A percentile compares a stretch with the other conserved stretches of the same genome.
phyloP scores from a whole-genome alignment of 2,797 vertebrate species.

The Acanthurus lineatus region DNA sequence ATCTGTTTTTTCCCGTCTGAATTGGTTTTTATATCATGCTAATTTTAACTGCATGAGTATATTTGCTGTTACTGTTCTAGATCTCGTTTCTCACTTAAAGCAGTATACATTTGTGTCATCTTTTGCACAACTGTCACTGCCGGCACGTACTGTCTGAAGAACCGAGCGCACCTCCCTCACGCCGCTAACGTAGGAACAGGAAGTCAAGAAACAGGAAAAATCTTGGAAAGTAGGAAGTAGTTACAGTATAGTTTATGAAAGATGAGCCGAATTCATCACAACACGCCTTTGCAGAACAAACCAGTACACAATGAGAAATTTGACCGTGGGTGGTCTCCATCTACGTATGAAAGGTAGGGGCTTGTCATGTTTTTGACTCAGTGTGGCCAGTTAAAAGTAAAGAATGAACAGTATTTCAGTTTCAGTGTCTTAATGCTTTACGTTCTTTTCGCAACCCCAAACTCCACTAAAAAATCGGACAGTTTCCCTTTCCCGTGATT shows the following conservation, averaged over 20 bases:
- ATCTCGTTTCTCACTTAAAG: neutral
- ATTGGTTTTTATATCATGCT: neutral
- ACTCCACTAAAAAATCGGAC: neutral
- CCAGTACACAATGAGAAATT: conserved; percentile 85
- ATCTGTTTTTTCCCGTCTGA: neutral
- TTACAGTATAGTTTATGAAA: neutral
- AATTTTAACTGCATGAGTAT: too few species aligned
- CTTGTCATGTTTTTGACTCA: too few species aligned
- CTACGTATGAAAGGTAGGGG: conserved; percentile 84
- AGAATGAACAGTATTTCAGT: neutral
- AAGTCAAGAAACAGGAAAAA: conserved; percentile 65
- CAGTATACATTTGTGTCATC: too few species aligned
- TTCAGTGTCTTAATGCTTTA: too few species aligned
- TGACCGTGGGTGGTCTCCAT: conserved; percentile 78
- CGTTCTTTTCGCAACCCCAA: neutral
- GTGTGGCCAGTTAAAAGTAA: neutral
- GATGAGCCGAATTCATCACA: conserved; percentile 91
- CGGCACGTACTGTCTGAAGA: neutral
- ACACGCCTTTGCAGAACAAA: conserved; percentile 86
- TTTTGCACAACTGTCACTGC: neutral
- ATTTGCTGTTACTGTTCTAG: too few species aligned
- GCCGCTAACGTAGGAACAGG: conserved; percentile 49
- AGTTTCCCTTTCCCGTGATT: fast-evolving
- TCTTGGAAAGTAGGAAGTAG: conserved; percentile 12
- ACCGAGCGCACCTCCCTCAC: conserved; percentile 51